A percentile compares a stretch with the other conserved stretches of the same genome.
These are phyloP conservation scores for Gila orcuttii DNA, from an alignment of 2,113 vertebrate species.

Conservation along the genomic window DNA sequence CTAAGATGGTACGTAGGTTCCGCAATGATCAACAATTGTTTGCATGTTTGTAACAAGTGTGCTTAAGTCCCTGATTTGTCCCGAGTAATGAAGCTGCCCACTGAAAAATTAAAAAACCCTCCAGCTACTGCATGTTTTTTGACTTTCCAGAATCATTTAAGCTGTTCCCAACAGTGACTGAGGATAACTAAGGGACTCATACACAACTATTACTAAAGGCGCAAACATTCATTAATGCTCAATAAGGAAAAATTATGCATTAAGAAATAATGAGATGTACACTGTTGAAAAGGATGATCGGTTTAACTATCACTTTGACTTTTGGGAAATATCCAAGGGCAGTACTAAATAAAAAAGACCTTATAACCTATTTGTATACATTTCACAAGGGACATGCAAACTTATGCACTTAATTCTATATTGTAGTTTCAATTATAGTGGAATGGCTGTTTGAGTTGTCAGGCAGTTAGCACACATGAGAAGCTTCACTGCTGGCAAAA, in stretches of 20 bases:
- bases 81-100: too few relatives aligned
- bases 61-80: too few relatives aligned
- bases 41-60: too few relatives aligned
- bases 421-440: not conserved
- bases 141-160: too few relatives aligned
- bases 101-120: too few relatives aligned
- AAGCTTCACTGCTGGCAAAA: slow-evolving; percentile 59
- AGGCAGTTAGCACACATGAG: slow-evolving; percentile 18
- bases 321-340: not conserved
- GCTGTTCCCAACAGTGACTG: too few relatives aligned
- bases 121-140: too few relatives aligned
- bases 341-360: not conserved
- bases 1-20: not conserved
- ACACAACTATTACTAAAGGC: too few relatives aligned
- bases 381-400: not conserved
- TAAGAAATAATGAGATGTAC: not conserved
- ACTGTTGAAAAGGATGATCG: not conserved
- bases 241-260: too few relatives aligned
- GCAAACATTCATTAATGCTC: too few relatives aligned
- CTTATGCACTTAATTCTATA: not conserved
- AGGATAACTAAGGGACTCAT: too few relatives aligned
- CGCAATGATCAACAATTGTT: not conserved
- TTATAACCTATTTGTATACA: not conserved
- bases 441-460: not conserved
- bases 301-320: not conserved